A percentile compares a stretch with the other conserved stretches of the same genome.
Evolutionary conservation across 1,140 invertebrate species (phyloP).

Genomic region (Platyscapa corneri): DNA sequence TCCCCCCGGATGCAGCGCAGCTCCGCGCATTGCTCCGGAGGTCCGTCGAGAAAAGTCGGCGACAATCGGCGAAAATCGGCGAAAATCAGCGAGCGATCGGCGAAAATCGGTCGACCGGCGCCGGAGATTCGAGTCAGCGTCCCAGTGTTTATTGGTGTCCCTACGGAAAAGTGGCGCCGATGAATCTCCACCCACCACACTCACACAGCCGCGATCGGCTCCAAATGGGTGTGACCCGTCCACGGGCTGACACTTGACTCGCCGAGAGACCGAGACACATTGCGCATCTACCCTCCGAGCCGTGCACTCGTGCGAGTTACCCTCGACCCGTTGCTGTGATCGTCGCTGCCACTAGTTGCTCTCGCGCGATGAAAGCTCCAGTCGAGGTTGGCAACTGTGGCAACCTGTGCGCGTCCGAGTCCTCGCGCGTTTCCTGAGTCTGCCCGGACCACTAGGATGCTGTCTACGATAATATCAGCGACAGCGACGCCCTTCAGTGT

Average conservation of each 20-base stretch:
- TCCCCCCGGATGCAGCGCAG: conserved; percentile 36
- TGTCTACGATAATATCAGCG: conserved; percentile 68
- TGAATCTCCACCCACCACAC: conserved; percentile 56
- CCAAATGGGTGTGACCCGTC: conserved; percentile 40
- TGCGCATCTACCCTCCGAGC: conserved; percentile 70
- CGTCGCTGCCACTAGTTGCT: conserved; percentile 31
- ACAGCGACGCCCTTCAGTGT: conserved; percentile 84
- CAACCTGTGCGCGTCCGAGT: not conserved
- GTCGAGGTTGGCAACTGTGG: too few species aligned
- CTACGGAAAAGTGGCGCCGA: conserved; percentile 58
- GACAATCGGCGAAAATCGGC: too few species aligned
- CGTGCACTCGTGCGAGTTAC: conserved; percentile 64
- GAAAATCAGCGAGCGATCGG: too few species aligned
- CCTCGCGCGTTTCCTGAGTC: not conserved
- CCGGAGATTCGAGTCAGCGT: too few species aligned
- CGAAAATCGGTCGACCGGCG: too few species aligned
- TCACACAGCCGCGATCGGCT: conserved; percentile 37
- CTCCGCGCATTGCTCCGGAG: too few species aligned
- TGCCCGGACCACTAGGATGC: too few species aligned
- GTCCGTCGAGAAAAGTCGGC: too few species aligned
- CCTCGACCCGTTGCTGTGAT: conserved; percentile 46
- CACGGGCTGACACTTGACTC: conserved; percentile 68
- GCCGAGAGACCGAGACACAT: conserved; percentile 68
- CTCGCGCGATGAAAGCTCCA: too few species aligned
- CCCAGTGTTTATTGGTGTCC: too few species aligned